A percentile compares a stretch with the other conserved stretches of the same genome.
phyloP scores from a whole-genome alignment of 1,140 invertebrate genomes.

The Dinoponera quadriceps region DNA sequence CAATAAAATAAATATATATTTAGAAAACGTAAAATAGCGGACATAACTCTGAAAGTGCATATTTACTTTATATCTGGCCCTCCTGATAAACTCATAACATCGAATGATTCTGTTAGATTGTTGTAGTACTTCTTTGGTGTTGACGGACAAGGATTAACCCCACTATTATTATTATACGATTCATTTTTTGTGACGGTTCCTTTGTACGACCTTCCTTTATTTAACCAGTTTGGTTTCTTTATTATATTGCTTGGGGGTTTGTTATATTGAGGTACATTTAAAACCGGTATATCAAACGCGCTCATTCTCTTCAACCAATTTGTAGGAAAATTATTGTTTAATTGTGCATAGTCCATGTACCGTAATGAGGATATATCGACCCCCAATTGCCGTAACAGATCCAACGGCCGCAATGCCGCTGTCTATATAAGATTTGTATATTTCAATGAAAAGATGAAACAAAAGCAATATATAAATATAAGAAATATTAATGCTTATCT shows the following conservation, averaged over 20 bases:
- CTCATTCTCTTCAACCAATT: constrained; percentile 77
- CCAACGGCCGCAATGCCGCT: constrained; percentile 79
- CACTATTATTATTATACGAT: constrained; percentile 80
- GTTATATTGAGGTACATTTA: constrained; percentile 70
- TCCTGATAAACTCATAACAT: constrained; percentile 79
- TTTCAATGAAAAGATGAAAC: constrained; percentile 14
- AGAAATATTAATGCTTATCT: not conserved
- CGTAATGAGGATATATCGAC: constrained; percentile 78
- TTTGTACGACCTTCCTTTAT: constrained; percentile 74
- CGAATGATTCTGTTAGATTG: constrained; percentile 82
- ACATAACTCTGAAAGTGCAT: not conserved
- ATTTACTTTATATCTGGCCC: constrained; percentile 79
- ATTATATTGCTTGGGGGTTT: constrained; percentile 74
- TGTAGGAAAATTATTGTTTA: constrained; percentile 63
- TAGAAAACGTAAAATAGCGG: not conserved
- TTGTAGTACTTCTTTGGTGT: constrained; percentile 81
- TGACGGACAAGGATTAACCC: constrained; percentile 82
- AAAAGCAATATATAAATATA: not conserved
- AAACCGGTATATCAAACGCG: constrained; percentile 65
- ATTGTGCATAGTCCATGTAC: constrained; percentile 75
- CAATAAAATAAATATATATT: not conserved
- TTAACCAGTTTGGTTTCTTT: constrained; percentile 80
- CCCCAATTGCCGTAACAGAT: constrained; percentile 80
- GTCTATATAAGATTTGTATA: constrained; percentile 65
- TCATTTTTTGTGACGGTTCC: constrained; percentile 76